These are phyloP conservation scores for Lanistes nyassanus DNA, from an alignment of 1,140 invertebrate genomes.

Conservation along the genomic window DNA sequence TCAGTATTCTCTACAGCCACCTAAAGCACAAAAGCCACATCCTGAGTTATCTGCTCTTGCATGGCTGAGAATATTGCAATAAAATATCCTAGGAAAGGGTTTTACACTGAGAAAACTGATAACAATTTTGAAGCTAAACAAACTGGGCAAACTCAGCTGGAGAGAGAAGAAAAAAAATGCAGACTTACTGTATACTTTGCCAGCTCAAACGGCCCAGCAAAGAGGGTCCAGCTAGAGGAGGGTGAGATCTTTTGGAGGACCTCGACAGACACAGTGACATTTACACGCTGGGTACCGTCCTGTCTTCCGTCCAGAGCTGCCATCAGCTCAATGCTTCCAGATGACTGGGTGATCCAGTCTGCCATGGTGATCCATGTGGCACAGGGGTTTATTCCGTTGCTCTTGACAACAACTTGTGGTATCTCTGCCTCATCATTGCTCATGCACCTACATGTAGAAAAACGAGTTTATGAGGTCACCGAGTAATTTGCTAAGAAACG, in stretches of 20 bases:
- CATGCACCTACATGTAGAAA: constrained; percentile 7
- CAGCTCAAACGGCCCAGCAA: neutral
- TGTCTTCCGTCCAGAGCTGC: constrained; percentile 6
- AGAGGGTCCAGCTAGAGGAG: neutral
- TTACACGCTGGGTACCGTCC: neutral
- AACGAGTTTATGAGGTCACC: neutral
- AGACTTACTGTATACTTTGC: neutral
- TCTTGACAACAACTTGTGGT: constrained; percentile 6
- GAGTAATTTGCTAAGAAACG: too few relatives aligned
- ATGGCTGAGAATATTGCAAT: too few relatives aligned
- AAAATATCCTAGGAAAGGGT: too few relatives aligned
- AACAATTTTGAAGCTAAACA: too few relatives aligned
- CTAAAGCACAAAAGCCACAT: neutral
- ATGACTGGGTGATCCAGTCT: neutral
- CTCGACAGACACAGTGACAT: neutral
- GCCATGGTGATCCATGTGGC: neutral
- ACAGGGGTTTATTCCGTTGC: neutral
- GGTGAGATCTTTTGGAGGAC: neutral
- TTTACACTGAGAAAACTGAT: too few relatives aligned
- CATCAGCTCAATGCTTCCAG: neutral
- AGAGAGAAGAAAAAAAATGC: too few relatives aligned
- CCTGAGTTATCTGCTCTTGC: too few relatives aligned
- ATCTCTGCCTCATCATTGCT: neutral
- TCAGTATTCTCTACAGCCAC: constrained; percentile 11
- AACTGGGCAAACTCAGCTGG: too few relatives aligned